A percentile compares a stretch with the other conserved stretches of the same genome.
Evolutionary conservation across 2,797 vertebrate genomes (phyloP).

Genomic region (Spinus pinus): DNA sequence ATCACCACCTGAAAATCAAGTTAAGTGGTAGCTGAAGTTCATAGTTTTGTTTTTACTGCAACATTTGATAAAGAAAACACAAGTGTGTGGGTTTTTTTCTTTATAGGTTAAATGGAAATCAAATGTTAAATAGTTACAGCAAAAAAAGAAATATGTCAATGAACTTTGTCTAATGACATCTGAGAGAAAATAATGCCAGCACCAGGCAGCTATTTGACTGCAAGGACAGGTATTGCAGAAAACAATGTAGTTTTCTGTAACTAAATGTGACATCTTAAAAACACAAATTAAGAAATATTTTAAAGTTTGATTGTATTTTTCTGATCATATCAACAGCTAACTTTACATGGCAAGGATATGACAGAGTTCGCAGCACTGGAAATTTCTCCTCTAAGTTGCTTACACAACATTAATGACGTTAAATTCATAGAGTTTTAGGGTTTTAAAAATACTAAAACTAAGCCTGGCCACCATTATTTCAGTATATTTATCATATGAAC

Average conservation of each 20-base stretch:
- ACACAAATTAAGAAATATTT: background rate
- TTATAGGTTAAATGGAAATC: background rate
- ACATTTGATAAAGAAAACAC: fast-evolving
- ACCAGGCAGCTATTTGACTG: background rate
- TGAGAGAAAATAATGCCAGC: background rate
- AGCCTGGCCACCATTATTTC: background rate
- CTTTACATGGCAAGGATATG: background rate
- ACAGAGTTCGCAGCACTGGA: background rate
- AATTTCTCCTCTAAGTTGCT: background rate
- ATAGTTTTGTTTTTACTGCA: background rate
- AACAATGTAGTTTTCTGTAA: background rate
- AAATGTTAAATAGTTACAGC: background rate
- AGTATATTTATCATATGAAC: background rate
- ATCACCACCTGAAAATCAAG: background rate
- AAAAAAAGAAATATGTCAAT: background rate
- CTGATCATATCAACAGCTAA: background rate
- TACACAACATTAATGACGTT: no score
- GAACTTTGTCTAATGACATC: background rate
- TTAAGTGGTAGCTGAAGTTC: background rate
- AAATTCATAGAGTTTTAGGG: background rate
- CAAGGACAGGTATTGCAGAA: background rate
- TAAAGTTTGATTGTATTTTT: background rate
- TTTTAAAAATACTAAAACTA: background rate
- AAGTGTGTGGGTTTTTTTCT: background rate
- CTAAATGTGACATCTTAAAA: background rate